Evolutionary conservation across 2,888 invertebrate genomes (phyloP), one percentile per base, ranked within the genome.

Genomic region (Sphaeridia pumilis): DNA sequence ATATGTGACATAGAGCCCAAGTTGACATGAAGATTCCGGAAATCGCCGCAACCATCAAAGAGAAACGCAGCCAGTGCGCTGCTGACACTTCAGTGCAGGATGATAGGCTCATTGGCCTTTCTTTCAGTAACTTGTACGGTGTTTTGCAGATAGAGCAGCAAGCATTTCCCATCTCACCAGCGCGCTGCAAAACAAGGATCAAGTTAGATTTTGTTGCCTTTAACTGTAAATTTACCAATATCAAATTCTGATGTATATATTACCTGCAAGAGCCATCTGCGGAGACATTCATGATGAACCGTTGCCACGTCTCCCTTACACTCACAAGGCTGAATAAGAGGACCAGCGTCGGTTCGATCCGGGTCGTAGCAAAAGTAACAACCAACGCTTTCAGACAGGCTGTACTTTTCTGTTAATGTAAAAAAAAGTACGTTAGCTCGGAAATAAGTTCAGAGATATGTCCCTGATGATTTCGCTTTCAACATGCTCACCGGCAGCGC

Each of bases 281-380:
- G 78, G 50, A 92, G 76, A 70, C 92, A 90, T 70, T 90, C 87
- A 69, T 92, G 88, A 73, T 92, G 89, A 46, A 90, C 90, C 27
- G 83, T 84, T 3, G 87, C 83, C n/a, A 89, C 87, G 71, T 92
- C 92, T 7, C 92, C 92, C 42, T 86, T 83, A 70, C 92, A 92
- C 52, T 82, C 81, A 67, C 92, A 93, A 12, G 90, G 90, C 65
- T 85, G 81, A 68, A 93, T 92, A 55, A 92, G 76, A 1, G 86
- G 83, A 14, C 78, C 78, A 45, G 74, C 74, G 67, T 90, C 89
- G 21, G 76, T 72, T 52, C 86, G 79, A 31, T 87, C 80, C 4
- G 64, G 63, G 72, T 90, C 90, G 70, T 92, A 92, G 71, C 92
- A 93, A 66, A 93, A 92, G 89, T 90, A 93, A 70, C 92, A 92